phyloP scores from a whole-genome alignment of 64 coral and sea anemone species.

The Porites lutea region DNA sequence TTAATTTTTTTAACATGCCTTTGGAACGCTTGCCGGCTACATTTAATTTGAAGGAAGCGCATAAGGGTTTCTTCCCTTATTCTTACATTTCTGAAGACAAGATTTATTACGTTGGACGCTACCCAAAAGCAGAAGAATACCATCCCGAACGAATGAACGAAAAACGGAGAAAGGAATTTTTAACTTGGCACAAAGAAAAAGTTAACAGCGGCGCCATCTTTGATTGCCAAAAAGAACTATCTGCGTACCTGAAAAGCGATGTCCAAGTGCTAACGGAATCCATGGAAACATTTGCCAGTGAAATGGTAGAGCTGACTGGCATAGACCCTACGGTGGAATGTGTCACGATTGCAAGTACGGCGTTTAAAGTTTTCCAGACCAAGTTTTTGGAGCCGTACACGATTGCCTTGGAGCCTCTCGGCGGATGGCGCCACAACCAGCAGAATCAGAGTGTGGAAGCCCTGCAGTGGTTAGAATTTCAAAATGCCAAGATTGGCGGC shows the following conservation, averaged over 20 bases:
- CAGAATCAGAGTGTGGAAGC: not conserved
- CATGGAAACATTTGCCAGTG: not conserved
- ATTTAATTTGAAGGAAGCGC: not conserved
- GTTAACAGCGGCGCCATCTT: not conserved
- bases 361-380: not conserved
- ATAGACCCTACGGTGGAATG: not conserved
- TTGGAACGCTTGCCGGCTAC: not conserved
- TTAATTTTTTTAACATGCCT: not conserved
- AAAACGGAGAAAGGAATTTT: not conserved
- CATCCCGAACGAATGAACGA: not conserved
- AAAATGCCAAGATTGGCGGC: no score
- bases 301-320: not conserved
- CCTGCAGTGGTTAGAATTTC: not conserved
- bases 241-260: not conserved
- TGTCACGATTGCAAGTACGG: not conserved
- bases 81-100: conserved; percentile 31
- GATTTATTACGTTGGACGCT: conserved; percentile 12
- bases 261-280: conserved; percentile 15
- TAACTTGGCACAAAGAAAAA: not conserved
- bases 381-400: not conserved
- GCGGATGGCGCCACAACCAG: not conserved
- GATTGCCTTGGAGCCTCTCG: not conserved
- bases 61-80: conserved; percentile 66
- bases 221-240: conserved; percentile 34
- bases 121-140: not conserved